phyloP scores from a whole-genome alignment of 2,888 invertebrate species.

The Microchrysa polita region DNA sequence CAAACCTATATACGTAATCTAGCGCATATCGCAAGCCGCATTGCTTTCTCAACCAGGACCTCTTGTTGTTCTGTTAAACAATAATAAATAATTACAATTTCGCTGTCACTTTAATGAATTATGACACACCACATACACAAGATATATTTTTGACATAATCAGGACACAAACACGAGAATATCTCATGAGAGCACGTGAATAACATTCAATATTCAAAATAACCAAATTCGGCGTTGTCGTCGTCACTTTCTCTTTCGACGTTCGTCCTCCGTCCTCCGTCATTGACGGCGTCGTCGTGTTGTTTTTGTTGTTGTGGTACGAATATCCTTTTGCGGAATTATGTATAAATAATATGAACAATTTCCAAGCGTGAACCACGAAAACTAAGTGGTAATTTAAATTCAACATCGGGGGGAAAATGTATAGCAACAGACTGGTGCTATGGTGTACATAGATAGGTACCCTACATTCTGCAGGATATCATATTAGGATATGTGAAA shows the following conservation, averaged over 20 bases:
- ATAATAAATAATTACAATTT: not conserved
- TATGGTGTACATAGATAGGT: too few relatives aligned
- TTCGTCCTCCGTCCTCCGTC: too few relatives aligned
- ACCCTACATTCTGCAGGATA: too few relatives aligned
- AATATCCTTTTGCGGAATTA: not conserved
- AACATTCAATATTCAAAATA: not conserved
- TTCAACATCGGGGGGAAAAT: not conserved
- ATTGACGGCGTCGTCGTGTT: too few relatives aligned
- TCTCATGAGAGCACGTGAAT: not conserved
- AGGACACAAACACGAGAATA: not conserved
- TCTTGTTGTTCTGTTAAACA: not conserved
- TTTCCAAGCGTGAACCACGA: not conserved
- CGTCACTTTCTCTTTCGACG: not conserved
- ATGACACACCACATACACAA: not conserved
- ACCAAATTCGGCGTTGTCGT: not conserved
- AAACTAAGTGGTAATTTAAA: conserved; percentile 26
- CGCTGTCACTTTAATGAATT: conserved; percentile 3
- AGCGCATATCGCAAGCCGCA: not conserved
- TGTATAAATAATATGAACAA: conserved; percentile 16
- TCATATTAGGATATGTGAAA: too few relatives aligned
- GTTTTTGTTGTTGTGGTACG: too few relatives aligned
- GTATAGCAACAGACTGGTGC: too few relatives aligned
- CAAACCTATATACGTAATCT: conserved; percentile 20
- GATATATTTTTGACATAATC: not conserved
- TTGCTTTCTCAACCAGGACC: too few relatives aligned